phyloP scores from a whole-genome alignment of 2,113 vertebrate genomes.

The Nipponia nippon region DNA sequence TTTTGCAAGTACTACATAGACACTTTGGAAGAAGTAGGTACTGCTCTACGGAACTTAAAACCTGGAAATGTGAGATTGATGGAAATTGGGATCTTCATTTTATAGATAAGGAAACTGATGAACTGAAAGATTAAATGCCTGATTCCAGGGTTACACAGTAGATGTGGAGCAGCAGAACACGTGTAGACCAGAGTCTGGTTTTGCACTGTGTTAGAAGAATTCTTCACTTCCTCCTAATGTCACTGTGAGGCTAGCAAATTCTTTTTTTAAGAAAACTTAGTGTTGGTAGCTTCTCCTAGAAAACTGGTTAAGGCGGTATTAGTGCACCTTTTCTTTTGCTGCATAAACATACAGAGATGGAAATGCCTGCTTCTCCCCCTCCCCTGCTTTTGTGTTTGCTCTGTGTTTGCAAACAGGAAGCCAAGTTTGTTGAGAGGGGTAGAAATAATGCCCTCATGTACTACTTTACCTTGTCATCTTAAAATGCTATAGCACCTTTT shows the following conservation, averaged over 20 bases:
- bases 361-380: neutral
- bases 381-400: neutral
- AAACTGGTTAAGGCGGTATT: neutral
- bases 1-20: neutral
- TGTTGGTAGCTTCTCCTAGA: neutral
- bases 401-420: neutral
- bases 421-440: neutral
- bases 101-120: neutral
- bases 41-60: neutral
- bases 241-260: neutral
- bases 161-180: neutral
- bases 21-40: neutral
- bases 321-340: neutral
- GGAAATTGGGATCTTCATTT: neutral
- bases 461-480: neutral
- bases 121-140: neutral
- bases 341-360: neutral
- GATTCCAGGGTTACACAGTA: neutral
- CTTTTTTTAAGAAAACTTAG: neutral
- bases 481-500: neutral
- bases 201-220: neutral
- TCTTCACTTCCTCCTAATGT: neutral
- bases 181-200: neutral
- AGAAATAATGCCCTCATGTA: neutral
- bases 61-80: neutral